Percentiles rank a stretch among this genome's conserved stretches.
These are phyloP conservation scores for Hycleus phaleratus DNA, from an alignment of 1,140 invertebrate species.

Conservation along the genomic window DNA sequence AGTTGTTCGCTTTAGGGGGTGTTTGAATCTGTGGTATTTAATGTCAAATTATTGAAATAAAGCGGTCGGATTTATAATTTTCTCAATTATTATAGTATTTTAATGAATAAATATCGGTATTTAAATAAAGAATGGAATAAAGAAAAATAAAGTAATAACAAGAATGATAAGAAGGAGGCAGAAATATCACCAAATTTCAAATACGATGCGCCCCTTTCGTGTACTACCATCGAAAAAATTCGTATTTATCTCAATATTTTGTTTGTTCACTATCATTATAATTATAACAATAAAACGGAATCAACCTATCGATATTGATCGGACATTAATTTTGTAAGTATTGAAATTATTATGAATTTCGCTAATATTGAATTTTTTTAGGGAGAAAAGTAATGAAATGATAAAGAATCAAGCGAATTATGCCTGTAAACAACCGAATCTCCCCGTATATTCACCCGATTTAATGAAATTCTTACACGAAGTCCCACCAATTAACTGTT, in stretches of 20 bases:
- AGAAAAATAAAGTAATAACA: not conserved
- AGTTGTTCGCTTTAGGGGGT: no score
- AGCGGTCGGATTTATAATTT: no score
- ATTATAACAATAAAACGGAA: constrained; percentile 6
- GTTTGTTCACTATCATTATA: not conserved
- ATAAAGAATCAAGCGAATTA: constrained; percentile 27
- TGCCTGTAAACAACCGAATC: constrained; percentile 55
- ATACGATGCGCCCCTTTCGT: constrained; percentile 3
- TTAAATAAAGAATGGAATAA: not conserved
- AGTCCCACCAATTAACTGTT: constrained; percentile 53
- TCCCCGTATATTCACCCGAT: constrained; percentile 57
- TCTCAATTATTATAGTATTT: no score
- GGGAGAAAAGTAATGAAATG: constrained; percentile 21
- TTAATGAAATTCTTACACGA: constrained; percentile 60
- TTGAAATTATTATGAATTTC: not conserved
- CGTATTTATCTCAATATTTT: not conserved
- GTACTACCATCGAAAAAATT: constrained; percentile 8
- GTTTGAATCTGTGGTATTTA: no score
- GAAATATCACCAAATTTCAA: not conserved
- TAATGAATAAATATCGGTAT: no score
- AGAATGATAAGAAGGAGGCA: not conserved
- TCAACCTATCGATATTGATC: constrained; percentile 18
- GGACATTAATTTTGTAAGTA: constrained; percentile 16
- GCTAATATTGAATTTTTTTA: constrained; percentile 6
- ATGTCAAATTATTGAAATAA: no score